A percentile compares a stretch with the other conserved stretches of the same genome.
These are phyloP conservation scores for Podargus strigoides DNA, from an alignment of 2,797 vertebrate genomes.

Conservation along the genomic window DNA sequence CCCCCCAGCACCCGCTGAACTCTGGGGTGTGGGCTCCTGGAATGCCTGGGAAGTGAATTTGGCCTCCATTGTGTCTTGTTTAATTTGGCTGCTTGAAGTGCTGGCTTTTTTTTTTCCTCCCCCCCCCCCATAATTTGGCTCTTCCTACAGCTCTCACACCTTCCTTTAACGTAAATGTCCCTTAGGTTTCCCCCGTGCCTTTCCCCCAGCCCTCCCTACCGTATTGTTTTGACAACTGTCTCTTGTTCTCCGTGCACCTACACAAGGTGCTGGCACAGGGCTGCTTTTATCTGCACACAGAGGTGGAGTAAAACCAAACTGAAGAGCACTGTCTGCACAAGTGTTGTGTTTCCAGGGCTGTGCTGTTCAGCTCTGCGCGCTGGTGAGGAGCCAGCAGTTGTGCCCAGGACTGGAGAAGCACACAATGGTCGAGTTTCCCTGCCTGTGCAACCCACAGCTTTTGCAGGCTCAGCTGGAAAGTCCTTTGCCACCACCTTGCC, in stretches of 20 bases:
- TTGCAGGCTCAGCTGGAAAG: not conserved
- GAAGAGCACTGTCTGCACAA: accelerated
- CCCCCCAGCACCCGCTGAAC: not conserved
- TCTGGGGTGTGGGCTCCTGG: conserved; percentile 28
- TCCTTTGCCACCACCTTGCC: not conserved
- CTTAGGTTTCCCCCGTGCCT: conserved; percentile 51
- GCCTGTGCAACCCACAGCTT: not conserved
- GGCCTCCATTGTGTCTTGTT: conserved; percentile 59
- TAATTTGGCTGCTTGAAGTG: conserved; percentile 48
- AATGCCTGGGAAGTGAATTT: conserved; percentile 49
- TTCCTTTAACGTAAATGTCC: conserved; percentile 42
- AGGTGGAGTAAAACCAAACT: not conserved
- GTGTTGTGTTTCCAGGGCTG: not conserved
- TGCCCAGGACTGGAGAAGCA: not conserved
- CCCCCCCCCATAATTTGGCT: conserved; percentile 62
- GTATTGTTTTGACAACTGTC: not conserved
- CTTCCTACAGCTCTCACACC: conserved; percentile 59
- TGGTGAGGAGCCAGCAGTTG: not conserved
- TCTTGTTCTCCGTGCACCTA: not conserved
- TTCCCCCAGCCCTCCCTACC: not conserved
- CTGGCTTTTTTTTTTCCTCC: conserved; percentile 12
- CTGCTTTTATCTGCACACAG: not conserved
- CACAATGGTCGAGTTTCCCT: not conserved
- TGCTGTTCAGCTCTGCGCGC: not conserved
- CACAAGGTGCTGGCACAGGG: not conserved